Evolutionary conservation across 2,113 vertebrate genomes (phyloP).

Genomic region (Bos taurus): DNA sequence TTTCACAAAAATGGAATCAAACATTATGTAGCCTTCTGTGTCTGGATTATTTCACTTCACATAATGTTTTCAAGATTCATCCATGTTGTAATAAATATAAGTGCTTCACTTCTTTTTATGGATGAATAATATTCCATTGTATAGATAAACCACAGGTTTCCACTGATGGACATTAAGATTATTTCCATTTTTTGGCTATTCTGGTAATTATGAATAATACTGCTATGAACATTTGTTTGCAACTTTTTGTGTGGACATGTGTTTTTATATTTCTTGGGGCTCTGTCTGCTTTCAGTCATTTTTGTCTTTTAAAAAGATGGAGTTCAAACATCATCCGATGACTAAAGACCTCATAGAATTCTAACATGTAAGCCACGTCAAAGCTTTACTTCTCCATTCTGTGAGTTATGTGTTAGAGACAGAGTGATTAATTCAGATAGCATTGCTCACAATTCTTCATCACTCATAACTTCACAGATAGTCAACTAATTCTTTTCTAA

Average conservation of each 20-base stretch:
- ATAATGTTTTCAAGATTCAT: neutral
- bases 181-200: neutral
- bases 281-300: neutral
- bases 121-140: neutral
- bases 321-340: neutral
- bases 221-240: neutral
- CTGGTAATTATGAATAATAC: neutral
- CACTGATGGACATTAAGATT: neutral
- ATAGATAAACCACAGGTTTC: neutral
- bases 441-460: neutral
- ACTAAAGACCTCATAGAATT: neutral
- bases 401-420: neutral
- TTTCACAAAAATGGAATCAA: neutral
- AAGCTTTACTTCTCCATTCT: neutral
- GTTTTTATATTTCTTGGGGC: neutral
- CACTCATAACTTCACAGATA: neutral
- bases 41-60: neutral
- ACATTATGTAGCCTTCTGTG: neutral
- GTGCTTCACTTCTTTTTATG: neutral
- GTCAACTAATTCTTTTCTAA: slow-evolving; percentile 5
- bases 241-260: neutral
- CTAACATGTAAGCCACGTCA: neutral
- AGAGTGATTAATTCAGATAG: neutral
- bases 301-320: neutral
- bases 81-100: rapidly evolving